Evolutionary conservation across 1,140 invertebrate genomes (phyloP).

Genomic region (Coboldia fuscipes): DNA sequence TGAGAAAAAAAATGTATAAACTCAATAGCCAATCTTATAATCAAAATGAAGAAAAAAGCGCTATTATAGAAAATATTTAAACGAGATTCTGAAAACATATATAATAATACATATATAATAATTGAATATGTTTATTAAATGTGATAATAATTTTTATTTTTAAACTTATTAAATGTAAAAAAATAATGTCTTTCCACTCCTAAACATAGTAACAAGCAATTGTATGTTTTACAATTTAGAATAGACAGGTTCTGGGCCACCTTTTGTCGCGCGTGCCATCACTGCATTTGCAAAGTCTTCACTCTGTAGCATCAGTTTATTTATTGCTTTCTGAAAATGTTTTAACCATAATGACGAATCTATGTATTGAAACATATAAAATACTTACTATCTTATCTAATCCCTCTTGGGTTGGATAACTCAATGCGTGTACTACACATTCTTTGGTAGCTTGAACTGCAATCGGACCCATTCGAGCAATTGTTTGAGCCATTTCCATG

Average conservation of each 20-base stretch:
- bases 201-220: background rate
- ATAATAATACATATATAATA: background rate
- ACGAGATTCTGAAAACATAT: background rate
- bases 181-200: background rate
- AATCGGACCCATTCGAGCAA: constrained; percentile 82
- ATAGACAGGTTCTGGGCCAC: constrained; percentile 36
- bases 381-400: constrained; percentile 67
- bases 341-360: constrained; percentile 6
- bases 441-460: constrained; percentile 80
- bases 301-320: constrained; percentile 71
- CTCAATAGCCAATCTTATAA: no score
- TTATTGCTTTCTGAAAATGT: constrained; percentile 45
- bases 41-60: background rate
- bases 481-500: constrained; percentile 48
- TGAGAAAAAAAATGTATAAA: background rate
- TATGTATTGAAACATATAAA: background rate
- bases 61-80: background rate
- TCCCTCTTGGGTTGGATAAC: constrained; percentile 66
- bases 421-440: constrained; percentile 65
- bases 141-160: background rate
- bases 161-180: background rate
- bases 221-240: constrained; percentile 38
- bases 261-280: constrained; percentile 50
- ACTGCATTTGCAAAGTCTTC: constrained; percentile 73
- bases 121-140: background rate